Base-by-base conservation (phyloP, 2,888 invertebrate genomes). In the Congeria kusceri region DNA sequence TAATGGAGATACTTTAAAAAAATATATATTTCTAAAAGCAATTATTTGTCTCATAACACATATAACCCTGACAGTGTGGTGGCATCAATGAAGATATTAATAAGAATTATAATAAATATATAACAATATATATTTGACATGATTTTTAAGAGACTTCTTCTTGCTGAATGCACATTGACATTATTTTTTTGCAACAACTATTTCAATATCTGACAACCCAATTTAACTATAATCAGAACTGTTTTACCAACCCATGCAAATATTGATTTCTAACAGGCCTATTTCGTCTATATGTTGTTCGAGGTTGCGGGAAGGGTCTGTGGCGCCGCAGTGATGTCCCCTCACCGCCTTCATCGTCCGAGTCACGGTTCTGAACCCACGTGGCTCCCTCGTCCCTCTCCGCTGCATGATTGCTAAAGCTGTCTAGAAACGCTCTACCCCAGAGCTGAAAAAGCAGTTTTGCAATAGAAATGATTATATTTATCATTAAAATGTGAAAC, bases 391-490 rank as follows among this genome's bases (percentile, higher is more conserved):
- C 84, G 61, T 84, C 80, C 49, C 78, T 49, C n/a, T 84, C 82
- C 13, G 79, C 75, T 46, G 77, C 67, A 66, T 84, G 86, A 59
- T 80, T 79, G 18, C 80, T 80, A 79, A 88, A 84, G 77, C 80
- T 83, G 66, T 88, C 88, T 70, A 89, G 64, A 77, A 90, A 87
- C 39, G 90, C 86, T 67, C 88, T 68, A 0, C 88, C 87, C 89
- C 88, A 89, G 71, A 90, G 61, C 90, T 90, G 74, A 59, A 78
- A 83, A 39, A 39, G 11, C 39, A n/a, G n/a, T n/a, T n/a, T n/a
- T n/a, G n/a, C n/a, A n/a, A n/a, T n/a, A n/a, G n/a, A n/a, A n/a
- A n/a, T n/a, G n/a, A n/a, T n/a, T n/a, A n/a, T n/a, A n/a, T n/a
- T n/a, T n/a, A n/a, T n/a, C n/a, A n/a, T n/a, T n/a, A n/a, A n/a